Percentiles rank a stretch among this genome's conserved stretches.
These are phyloP conservation scores for Addax nasomaculatus DNA, from an alignment of 2,113 vertebrate species.

Conservation along the genomic window DNA sequence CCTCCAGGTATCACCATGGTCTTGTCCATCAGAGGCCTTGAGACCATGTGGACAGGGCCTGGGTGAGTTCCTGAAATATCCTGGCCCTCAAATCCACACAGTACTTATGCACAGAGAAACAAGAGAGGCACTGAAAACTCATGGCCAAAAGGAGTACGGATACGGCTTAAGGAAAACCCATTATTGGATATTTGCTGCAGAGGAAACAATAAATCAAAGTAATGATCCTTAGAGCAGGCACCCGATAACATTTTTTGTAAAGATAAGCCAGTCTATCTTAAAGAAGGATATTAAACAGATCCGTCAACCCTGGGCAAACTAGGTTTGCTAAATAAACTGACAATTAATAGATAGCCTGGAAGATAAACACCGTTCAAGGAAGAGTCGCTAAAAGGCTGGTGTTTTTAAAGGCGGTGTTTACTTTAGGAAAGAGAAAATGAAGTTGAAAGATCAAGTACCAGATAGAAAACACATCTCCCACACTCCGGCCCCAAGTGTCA, in stretches of 20 bases:
- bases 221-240: not conserved
- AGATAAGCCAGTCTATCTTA: slow-evolving; percentile 4
- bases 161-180: not conserved
- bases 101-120: not conserved
- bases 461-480: not conserved
- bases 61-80: not conserved
- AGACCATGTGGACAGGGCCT: not conserved
- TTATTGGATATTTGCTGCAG: not conserved
- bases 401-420: not conserved
- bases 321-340: not conserved
- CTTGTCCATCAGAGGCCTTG: not conserved
- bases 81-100: not conserved
- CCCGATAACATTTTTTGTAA: not conserved
- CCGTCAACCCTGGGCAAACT: not conserved
- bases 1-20: not conserved
- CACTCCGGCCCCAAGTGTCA: not conserved
- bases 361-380: not conserved
- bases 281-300: slow-evolving; percentile 28
- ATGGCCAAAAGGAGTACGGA: not conserved
- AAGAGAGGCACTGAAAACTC: not conserved
- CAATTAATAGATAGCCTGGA: slow-evolving; percentile 7
- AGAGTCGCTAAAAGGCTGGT: not conserved
- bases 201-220: slow-evolving; percentile 18
- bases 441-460: not conserved
- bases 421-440: not conserved